Percentiles rank a stretch among this genome's conserved stretches.
Evolutionary conservation across 2,113 vertebrate species (phyloP).

Genomic region (Alaudala cheleensis): DNA sequence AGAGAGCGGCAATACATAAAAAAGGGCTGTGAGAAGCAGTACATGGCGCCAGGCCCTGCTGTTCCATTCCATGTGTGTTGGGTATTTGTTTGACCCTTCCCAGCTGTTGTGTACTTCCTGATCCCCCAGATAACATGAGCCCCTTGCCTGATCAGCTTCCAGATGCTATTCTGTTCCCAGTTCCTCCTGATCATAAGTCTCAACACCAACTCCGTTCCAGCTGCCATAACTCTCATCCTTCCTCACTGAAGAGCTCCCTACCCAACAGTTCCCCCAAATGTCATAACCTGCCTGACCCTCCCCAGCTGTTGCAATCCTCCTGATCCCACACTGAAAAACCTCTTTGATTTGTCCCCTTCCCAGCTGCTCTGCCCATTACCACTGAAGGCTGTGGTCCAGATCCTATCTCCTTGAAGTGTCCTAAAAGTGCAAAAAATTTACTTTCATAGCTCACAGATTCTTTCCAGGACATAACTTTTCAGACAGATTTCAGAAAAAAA

Average conservation of each 20-base stretch:
- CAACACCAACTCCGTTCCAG: slow-evolving; percentile 45
- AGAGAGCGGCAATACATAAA: not conserved
- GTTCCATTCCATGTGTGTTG: slow-evolving; percentile 54
- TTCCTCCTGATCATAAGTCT: slow-evolving; percentile 51
- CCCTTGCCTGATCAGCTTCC: slow-evolving; percentile 67
- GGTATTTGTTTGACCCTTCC: slow-evolving; percentile 64
- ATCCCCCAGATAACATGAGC: slow-evolving; percentile 42
- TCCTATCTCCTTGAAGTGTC: slow-evolving; percentile 53
- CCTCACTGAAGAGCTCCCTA: not conserved
- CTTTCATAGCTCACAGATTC: not conserved
- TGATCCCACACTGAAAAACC: slow-evolving; percentile 52
- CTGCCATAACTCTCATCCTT: slow-evolving; percentile 42
- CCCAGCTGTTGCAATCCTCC: slow-evolving; percentile 62
- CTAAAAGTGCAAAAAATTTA: slow-evolving; percentile 6
- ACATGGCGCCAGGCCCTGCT: slow-evolving; percentile 37
- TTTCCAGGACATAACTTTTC: not conserved
- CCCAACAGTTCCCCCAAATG: slow-evolving; percentile 44
- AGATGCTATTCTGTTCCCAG: slow-evolving; percentile 50
- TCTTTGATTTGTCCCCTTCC: slow-evolving; percentile 57
- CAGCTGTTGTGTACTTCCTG: slow-evolving; percentile 61
- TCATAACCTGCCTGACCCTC: slow-evolving; percentile 42
- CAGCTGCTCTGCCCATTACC: slow-evolving; percentile 51
- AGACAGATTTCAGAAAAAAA: not conserved
- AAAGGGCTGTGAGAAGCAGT: not conserved
- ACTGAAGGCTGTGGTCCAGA: slow-evolving; percentile 42